phyloP scores from a whole-genome alignment of 2,113 vertebrate species.

The Poecile atricapillus region DNA sequence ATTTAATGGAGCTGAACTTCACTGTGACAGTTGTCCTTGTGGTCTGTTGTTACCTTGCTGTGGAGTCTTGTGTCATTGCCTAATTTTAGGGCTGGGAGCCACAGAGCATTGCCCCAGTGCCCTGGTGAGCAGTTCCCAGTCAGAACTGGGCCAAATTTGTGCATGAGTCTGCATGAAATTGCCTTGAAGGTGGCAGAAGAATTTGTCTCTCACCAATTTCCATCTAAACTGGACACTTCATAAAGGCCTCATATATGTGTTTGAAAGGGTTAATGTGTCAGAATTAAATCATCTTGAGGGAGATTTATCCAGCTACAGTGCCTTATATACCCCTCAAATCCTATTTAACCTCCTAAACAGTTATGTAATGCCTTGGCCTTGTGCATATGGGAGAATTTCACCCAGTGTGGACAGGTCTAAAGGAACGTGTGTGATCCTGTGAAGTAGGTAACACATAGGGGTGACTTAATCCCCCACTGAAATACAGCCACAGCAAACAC shows the following conservation, averaged over 20 bases:
- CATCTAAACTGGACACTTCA: not conserved
- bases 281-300: not conserved
- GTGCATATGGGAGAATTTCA: not conserved
- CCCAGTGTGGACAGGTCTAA: not conserved
- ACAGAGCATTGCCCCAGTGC: not conserved
- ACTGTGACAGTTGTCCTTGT: not conserved
- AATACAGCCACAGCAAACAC: slow-evolving; percentile 36
- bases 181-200: not conserved
- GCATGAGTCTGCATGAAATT: accelerated
- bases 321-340: slow-evolving; percentile 17
- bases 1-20: not conserved
- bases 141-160: not conserved
- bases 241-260: not conserved
- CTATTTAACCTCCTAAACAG: not conserved
- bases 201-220: not conserved
- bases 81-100: not conserved
- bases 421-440: not conserved
- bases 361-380: not conserved
- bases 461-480: slow-evolving; percentile 8
- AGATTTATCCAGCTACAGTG: not conserved
- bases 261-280: not conserved
- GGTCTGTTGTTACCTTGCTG: not conserved
- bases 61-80: not conserved
- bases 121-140: not conserved
- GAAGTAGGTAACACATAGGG: not conserved